A percentile compares a stretch with the other conserved stretches of the same genome.
Evolutionary conservation across 2,888 invertebrate species (phyloP).

Genomic region (Eurytoma adleriae): DNA sequence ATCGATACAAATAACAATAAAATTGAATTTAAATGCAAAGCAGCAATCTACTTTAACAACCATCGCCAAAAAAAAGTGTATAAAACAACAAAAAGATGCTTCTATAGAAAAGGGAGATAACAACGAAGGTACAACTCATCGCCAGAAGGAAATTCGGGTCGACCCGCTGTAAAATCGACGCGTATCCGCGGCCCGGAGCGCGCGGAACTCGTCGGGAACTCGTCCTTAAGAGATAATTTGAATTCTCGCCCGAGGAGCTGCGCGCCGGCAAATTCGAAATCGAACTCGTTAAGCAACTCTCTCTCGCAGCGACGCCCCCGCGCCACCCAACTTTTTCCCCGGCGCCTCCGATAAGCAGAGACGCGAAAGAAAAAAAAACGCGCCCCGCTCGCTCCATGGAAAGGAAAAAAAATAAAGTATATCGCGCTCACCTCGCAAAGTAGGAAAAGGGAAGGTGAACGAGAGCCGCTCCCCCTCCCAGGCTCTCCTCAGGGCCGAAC

Average conservation of each 20-base stretch:
- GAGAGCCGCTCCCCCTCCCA: not conserved
- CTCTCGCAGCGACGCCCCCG: not conserved
- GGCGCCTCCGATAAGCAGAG: not conserved
- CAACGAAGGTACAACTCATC: not conserved
- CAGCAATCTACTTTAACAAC: no score
- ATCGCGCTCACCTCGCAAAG: not conserved
- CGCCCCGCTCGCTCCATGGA: not conserved
- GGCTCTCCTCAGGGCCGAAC: not conserved
- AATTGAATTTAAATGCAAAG: no score
- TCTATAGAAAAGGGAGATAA: not conserved
- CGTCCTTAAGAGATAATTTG: constrained; percentile 9
- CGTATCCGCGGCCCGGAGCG: not conserved
- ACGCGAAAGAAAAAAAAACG: not conserved
- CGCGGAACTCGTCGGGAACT: not conserved
- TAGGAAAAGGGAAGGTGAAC: not conserved
- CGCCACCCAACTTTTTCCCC: no score
- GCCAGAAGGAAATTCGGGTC: not conserved
- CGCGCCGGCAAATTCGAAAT: constrained; percentile 12
- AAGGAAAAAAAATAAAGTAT: not conserved
- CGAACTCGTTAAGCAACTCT: constrained; percentile 16
- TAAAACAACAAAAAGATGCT: not conserved
- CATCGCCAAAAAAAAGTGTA: not conserved
- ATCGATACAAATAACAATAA: no score
- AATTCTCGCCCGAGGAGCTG: not conserved
- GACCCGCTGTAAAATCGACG: not conserved